Percentiles rank a stretch among this genome's conserved stretches.
Evolutionary conservation across 2,888 invertebrate species (phyloP).

Genomic region (Pandemis heparana): DNA sequence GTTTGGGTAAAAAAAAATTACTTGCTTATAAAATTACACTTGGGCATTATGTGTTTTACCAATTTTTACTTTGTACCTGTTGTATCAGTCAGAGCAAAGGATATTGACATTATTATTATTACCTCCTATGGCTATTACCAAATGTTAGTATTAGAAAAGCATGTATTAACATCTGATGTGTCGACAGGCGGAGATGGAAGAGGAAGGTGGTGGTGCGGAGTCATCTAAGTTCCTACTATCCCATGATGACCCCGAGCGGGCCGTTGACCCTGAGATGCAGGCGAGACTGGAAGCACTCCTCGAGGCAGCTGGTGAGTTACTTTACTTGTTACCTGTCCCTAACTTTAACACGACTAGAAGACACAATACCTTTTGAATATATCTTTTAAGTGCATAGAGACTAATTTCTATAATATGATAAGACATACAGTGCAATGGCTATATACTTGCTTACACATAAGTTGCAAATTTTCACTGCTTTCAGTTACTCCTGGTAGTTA

Average conservation of each 20-base stretch:
- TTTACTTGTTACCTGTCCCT: constrained; percentile 34
- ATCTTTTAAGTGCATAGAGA: background rate
- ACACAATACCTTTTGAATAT: background rate
- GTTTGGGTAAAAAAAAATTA: no score
- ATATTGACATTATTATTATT: background rate
- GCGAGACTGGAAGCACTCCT: constrained; percentile 96
- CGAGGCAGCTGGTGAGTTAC: constrained; percentile 92
- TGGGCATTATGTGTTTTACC: no score
- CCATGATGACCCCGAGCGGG: constrained; percentile 87
- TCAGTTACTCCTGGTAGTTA: no score
- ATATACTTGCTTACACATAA: no score
- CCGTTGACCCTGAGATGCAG: constrained; percentile 94
- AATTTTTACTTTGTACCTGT: no score
- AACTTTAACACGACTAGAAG: background rate
- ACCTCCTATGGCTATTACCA: background rate
- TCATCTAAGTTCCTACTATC: constrained; percentile 82
- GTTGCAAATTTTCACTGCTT: no score
- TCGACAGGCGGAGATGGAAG: constrained; percentile 82
- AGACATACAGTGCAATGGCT: no score
- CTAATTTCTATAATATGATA: no score
- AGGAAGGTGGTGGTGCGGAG: constrained; percentile 78
- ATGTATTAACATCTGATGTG: constrained; percentile 37
- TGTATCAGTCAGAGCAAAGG: no score
- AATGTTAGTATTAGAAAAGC: background rate
- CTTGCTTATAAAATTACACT: no score